Conservation (phyloP, 2,888 invertebrate genomes). For the Lampropteryx suffumata region DNA sequence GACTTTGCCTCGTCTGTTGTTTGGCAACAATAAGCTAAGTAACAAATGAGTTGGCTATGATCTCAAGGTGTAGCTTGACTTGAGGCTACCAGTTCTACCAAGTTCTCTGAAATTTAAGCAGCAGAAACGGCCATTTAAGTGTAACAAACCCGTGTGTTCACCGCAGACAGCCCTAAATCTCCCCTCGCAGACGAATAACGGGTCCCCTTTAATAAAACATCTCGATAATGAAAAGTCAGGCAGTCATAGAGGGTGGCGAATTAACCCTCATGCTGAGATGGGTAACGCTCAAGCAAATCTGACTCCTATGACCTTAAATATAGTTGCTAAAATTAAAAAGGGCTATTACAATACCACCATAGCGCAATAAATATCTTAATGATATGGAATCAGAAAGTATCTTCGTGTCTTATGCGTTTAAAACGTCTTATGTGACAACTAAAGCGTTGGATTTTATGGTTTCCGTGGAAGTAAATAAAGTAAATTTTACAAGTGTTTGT, state of each 20-base stretch:
- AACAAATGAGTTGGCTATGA: too few species aligned
- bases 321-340: conserved; percentile 64
- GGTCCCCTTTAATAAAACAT: conserved; percentile 82
- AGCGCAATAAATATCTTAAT: conserved; percentile 79
- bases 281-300: conserved; percentile 49
- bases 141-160: conserved; percentile 16
- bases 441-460: conserved; percentile 46
- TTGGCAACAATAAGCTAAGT: too few species aligned
- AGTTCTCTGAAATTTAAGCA: not conserved
- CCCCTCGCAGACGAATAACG: conserved; percentile 58
- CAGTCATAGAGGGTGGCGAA: conserved; percentile 78
- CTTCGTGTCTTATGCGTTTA: conserved; percentile 45
- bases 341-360: conserved; percentile 40
- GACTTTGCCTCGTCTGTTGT: too few species aligned
- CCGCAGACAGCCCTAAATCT: conserved; percentile 64
- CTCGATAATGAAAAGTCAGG: conserved; percentile 83
- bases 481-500: conserved; percentile 36
- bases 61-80: too few species aligned
- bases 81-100: too few species aligned
- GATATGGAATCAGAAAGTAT: conserved; percentile 82
- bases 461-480: conserved; percentile 46
- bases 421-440: conserved; percentile 52
- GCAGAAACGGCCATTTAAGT: not conserved
- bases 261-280: conserved; percentile 60
- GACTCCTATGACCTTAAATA: conserved; percentile 53